Percentiles rank a stretch among this genome's conserved stretches.
Evolutionary conservation across 2,797 vertebrate genomes (phyloP).

Genomic region (Emydoidea blandingii): DNA sequence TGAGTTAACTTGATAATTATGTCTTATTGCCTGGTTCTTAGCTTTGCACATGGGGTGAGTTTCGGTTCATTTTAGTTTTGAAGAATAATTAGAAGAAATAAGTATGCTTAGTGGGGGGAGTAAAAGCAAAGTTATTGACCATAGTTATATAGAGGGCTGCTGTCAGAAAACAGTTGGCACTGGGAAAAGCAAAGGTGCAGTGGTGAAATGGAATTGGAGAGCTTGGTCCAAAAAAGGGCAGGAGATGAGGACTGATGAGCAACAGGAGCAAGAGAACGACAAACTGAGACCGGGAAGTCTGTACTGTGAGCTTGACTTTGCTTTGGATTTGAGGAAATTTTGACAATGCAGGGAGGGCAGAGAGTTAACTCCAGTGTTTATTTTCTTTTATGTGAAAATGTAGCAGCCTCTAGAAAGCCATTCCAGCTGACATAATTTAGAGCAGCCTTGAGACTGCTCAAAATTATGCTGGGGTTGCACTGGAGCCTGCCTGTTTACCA

Average conservation of each 20-base stretch:
- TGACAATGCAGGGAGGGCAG: neutral
- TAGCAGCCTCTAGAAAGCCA: neutral
- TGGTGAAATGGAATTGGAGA: neutral
- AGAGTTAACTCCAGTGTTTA: neutral
- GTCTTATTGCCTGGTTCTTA: neutral
- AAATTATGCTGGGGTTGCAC: neutral
- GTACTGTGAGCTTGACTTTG: neutral
- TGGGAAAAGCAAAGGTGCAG: neutral
- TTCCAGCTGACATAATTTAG: neutral
- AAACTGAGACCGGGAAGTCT: neutral
- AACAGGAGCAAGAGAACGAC: neutral
- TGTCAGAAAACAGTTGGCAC: neutral
- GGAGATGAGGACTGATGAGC: neutral
- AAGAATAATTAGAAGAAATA: neutral
- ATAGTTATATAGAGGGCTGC: neutral
- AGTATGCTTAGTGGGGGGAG: neutral
- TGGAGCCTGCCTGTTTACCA: neutral
- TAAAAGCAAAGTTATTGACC: neutral
- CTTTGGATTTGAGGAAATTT: neutral
- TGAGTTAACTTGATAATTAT: neutral
- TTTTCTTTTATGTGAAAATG: neutral
- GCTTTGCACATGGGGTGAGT: neutral
- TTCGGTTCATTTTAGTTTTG: neutral
- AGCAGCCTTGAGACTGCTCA: neutral
- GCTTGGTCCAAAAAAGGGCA: neutral